Evolutionary conservation across 2,888 invertebrate species (phyloP).

Genomic region (Morpho achilles): DNA sequence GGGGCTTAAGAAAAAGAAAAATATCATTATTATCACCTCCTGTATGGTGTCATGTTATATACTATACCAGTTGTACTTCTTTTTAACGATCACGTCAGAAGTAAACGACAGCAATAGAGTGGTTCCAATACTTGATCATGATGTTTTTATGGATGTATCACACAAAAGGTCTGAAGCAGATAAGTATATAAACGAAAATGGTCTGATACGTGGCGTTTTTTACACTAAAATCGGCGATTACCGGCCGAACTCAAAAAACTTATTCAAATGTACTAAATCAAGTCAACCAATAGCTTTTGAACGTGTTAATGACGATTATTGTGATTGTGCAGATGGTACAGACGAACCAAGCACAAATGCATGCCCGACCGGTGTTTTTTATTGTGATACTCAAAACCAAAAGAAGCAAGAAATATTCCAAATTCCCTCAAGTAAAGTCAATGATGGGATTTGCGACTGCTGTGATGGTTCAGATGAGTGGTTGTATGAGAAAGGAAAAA

Average conservation of each 20-base stretch:
- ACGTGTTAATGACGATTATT: constrained; percentile 89
- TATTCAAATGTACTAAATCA: constrained; percentile 65
- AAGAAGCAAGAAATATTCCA: constrained; percentile 48
- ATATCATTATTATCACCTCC: constrained; percentile 53
- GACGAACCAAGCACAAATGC: constrained; percentile 94
- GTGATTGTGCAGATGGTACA: constrained; percentile 89
- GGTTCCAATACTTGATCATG: constrained; percentile 46
- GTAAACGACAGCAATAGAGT: constrained; percentile 40
- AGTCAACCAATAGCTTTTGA: constrained; percentile 56
- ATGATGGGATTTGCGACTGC: constrained; percentile 97
- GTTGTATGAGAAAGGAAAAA: constrained; percentile 43
- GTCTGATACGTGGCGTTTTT: constrained; percentile 62
- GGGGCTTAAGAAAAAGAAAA: constrained; percentile 61
- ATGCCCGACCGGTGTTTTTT: constrained; percentile 90
- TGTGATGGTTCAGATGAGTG: constrained; percentile 96
- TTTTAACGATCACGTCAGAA: constrained; percentile 56
- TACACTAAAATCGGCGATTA: constrained; percentile 54
- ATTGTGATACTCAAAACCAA: constrained; percentile 82
- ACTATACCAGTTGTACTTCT: constrained; percentile 68
- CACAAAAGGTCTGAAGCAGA: constrained; percentile 58
- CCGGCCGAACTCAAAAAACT: constrained; percentile 51
- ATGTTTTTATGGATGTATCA: constrained; percentile 38
- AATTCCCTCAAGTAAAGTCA: constrained; percentile 88
- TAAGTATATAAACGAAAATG: constrained; percentile 58
- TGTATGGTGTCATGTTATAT: constrained; percentile 57